Base-by-base conservation (phyloP, 1,140 invertebrate genomes). In the Drosophila repletoides region DNA sequence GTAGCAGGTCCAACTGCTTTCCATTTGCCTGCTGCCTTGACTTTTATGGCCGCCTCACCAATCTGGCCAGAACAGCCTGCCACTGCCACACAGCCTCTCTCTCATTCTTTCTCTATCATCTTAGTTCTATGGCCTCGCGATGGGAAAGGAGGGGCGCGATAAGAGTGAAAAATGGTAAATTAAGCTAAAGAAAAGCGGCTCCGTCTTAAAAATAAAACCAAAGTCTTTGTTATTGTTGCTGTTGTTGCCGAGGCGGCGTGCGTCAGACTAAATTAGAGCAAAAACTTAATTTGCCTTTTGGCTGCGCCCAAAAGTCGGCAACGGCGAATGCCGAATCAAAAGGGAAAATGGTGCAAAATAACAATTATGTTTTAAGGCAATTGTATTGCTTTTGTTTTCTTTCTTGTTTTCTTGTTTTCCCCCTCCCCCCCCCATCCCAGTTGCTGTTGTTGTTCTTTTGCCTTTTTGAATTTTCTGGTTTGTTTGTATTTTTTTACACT, bases 121-220 rank as follows among this genome's bases (percentile, higher is more conserved):
- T n/a, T n/a, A n/a, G n/a, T n/a, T n/a, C n/a, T n/a, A n/a, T n/a
- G n/a, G n/a, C n/a, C n/a, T n/a, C n/a, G 51, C 36, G 29, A 38
- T 26, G 15, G 10, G 51, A 41, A 55, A 46, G 31, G 51, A 21
- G 64, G 55, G 74, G 45, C 63, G 80, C 80, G 80, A 86, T 86
- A 86, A 86, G 80, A 86, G 80, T 86, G 80, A 86, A 86, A 86
- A 86, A 86, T 86, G 75, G 81, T 86, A 80, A 86, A 86, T 86
- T 86, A 86, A 86, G 80, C 80, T 81, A 86, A 86, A 73, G 67
- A 61, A 69, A 64, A 56, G 61, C 72, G 31, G 48, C 72, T 43
- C 43, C 41, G 24, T 60, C 68, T 66, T 70, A 67, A 61, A 68
- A 61, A 68, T 55, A 72, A 81, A 76, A 65, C 76, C 66, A 71